These are phyloP conservation scores for Ctena decussata DNA, from an alignment of 2,888 invertebrate species.

Conservation along the genomic window DNA sequence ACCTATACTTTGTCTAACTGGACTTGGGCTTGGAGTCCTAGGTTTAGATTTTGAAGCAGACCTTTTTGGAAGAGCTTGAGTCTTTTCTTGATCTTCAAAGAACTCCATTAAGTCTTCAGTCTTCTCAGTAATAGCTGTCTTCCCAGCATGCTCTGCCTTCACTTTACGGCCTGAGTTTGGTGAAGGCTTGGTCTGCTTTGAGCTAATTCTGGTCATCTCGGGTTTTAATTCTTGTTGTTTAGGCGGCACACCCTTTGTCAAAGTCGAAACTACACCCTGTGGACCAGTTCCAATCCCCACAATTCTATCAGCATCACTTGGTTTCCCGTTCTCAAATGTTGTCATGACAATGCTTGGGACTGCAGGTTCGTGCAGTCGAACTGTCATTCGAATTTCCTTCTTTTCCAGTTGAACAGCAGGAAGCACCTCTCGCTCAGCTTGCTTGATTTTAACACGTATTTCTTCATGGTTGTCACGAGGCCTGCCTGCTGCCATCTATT, in stretches of 20 bases:
- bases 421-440: conserved; percentile 72
- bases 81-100: conserved; percentile 79
- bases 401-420: conserved; percentile 78
- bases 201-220: conserved; percentile 29
- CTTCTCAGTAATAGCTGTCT: conserved; percentile 65
- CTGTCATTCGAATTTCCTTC: conserved; percentile 76
- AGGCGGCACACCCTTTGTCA: conserved; percentile 24
- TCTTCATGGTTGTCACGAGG: conserved; percentile 72
- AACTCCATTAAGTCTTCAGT: conserved; percentile 79
- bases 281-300: conserved; percentile 77
- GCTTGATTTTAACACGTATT: conserved; percentile 74
- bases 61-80: conserved; percentile 49
- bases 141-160: conserved; percentile 48
- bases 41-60: conserved; percentile 62
- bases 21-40: conserved; percentile 77
- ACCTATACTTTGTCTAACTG: conserved; percentile 83
- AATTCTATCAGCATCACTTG: conserved; percentile 71
- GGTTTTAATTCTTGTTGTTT: conserved; percentile 37
- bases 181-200: conserved; percentile 40
- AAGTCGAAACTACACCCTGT: conserved; percentile 66
- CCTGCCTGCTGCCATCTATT: conserved; percentile 75
- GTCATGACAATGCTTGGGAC: conserved; percentile 65
- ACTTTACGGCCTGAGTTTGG: conserved; percentile 61
- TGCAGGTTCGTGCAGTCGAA: conserved; percentile 46
- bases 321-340: conserved; percentile 56